Evolutionary conservation across 2,113 vertebrate species (phyloP).

Genomic region (Suncus etruscus): DNA sequence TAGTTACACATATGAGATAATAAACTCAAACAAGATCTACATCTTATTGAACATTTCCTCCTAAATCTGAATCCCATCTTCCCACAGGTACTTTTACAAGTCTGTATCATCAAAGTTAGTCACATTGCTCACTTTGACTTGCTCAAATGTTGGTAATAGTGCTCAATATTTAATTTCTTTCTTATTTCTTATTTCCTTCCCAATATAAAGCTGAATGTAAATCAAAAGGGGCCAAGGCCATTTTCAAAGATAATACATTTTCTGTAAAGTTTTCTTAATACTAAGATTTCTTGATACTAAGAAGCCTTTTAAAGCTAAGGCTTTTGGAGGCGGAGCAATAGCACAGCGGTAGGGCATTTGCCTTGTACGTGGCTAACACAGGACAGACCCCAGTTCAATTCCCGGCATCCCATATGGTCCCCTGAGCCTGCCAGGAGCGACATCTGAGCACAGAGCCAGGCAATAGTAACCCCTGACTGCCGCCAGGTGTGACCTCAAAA

Average conservation of each 20-base stretch:
- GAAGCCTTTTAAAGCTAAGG: too few relatives aligned
- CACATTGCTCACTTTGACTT: background rate
- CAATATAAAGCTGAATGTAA: slow-evolving; percentile 40
- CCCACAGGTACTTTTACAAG: background rate
- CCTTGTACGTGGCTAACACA: too few relatives aligned
- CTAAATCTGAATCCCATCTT: slow-evolving; percentile 28
- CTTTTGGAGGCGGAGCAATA: too few relatives aligned
- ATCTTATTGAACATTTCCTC: background rate
- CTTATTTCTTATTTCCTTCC: background rate
- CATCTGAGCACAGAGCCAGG: too few relatives aligned
- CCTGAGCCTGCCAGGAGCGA: too few relatives aligned
- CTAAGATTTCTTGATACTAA: too few relatives aligned
- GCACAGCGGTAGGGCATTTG: too few relatives aligned
- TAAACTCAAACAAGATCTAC: background rate
- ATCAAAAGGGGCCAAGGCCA: background rate
- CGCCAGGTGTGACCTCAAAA: too few relatives aligned
- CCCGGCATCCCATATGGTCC: too few relatives aligned
- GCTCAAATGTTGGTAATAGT: background rate
- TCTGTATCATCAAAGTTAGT: background rate
- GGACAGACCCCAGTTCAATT: too few relatives aligned
- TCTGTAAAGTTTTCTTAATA: slow-evolving; percentile 8
- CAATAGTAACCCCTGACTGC: too few relatives aligned
- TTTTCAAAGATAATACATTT: slow-evolving; percentile 18
- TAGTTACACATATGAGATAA: background rate
- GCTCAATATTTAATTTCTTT: background rate